A percentile compares a stretch with the other conserved stretches of the same genome.
Conservation (phyloP, 2,113 vertebrate species). For the Mormoops blainvillei region DNA sequence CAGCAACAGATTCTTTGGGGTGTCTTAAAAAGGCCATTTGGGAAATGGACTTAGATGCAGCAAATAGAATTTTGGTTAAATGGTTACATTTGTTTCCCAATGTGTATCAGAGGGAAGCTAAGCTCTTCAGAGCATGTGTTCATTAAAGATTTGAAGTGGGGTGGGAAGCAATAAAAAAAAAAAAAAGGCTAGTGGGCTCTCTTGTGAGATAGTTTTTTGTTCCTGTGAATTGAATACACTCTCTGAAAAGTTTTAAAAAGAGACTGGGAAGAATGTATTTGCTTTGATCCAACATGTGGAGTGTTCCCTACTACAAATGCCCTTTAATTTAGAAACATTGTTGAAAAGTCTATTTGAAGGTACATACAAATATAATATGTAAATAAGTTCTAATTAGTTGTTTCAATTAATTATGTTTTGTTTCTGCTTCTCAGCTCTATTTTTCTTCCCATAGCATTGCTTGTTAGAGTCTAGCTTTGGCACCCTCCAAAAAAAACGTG, state of each 20-base stretch:
- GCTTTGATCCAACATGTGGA: conserved; percentile 69
- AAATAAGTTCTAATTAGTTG: conserved; percentile 74
- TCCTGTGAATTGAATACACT: conserved; percentile 67
- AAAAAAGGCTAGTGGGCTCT: conserved; percentile 68
- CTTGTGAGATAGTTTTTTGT: conserved; percentile 73
- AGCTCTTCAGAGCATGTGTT: conserved; percentile 69
- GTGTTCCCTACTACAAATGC: conserved; percentile 57
- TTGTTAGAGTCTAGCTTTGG: conserved; percentile 44
- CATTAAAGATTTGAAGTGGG: conserved; percentile 73
- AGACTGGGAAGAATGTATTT: conserved; percentile 64
- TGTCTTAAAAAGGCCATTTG: conserved; percentile 53
- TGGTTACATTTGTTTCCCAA: conserved; percentile 70
- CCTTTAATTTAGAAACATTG: conserved; percentile 64
- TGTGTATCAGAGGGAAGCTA: conserved; percentile 63
- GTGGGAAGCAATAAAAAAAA: conserved; percentile 65
- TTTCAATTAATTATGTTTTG: conserved; percentile 68
- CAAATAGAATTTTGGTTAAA: conserved; percentile 61
- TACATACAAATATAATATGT: conserved; percentile 69
- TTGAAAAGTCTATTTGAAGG: conserved; percentile 66
- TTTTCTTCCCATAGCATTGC: conserved; percentile 39
- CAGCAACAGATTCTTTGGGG: conserved; percentile 59
- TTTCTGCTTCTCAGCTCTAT: conserved; percentile 23
- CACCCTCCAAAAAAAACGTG: conserved; percentile 40
- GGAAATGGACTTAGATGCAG: conserved; percentile 41
- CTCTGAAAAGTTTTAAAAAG: conserved; percentile 72